These are phyloP conservation scores for Tachypleus tridentatus DNA, from an alignment of 1,140 invertebrate species.

Conservation along the genomic window DNA sequence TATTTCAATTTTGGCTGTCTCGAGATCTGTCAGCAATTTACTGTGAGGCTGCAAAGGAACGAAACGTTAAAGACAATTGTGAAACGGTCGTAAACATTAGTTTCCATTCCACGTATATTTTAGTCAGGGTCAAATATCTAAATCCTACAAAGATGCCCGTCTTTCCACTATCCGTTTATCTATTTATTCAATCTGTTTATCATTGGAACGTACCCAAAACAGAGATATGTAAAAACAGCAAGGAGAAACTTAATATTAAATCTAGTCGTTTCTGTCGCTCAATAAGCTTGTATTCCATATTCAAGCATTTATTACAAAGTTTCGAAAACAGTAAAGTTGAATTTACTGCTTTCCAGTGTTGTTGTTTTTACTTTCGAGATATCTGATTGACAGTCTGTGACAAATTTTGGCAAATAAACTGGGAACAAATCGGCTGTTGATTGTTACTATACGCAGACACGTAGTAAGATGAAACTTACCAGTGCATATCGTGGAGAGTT, in stretches of 20 bases:
- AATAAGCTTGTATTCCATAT: neutral
- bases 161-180: neutral
- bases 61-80: slow-evolving; percentile 8
- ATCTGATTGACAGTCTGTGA: neutral
- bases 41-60: slow-evolving; percentile 62
- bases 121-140: neutral
- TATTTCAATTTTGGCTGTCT: slow-evolving; percentile 62
- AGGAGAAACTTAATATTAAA: too few species aligned
- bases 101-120: neutral
- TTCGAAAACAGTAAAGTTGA: neutral
- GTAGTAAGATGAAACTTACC: slow-evolving; percentile 43
- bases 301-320: neutral
- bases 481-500: slow-evolving; percentile 86
- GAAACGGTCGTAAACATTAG: neutral
- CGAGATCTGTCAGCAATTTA: slow-evolving; percentile 75
- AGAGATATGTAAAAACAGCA: neutral
- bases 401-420: neutral
- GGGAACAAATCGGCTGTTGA: neutral
- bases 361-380: neutral
- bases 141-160: neutral
- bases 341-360: neutral
- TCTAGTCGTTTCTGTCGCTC: too few species aligned
- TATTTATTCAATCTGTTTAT: neutral
- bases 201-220: neutral
- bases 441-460: neutral